A percentile compares a stretch with the other conserved stretches of the same genome.
These are phyloP conservation scores for Galerucella nymphaeae DNA, from an alignment of 2,888 invertebrate genomes.

Conservation along the genomic window DNA sequence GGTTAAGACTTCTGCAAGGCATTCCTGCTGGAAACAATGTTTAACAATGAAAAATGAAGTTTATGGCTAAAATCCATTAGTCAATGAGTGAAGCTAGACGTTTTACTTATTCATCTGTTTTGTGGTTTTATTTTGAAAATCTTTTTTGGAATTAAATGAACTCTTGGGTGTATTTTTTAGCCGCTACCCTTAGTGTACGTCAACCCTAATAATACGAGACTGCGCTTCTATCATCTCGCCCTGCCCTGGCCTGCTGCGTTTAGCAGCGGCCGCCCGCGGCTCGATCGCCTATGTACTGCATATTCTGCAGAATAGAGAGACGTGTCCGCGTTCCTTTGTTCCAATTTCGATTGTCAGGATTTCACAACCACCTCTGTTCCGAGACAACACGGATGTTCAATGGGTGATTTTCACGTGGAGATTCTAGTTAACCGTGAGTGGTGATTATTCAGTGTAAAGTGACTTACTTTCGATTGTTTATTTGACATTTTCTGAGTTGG, in stretches of 20 bases:
- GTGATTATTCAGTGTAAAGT: constrained; percentile 15
- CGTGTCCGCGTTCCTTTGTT: constrained; percentile 43
- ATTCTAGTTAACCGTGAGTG: constrained; percentile 12
- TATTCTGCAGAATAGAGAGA: constrained; percentile 43
- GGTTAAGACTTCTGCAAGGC: neutral
- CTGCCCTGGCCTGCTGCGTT: constrained; percentile 41
- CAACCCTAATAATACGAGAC: constrained; percentile 22
- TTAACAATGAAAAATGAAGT: too few relatives aligned
- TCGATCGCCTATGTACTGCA: constrained; percentile 40
- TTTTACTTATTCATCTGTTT: too few relatives aligned
- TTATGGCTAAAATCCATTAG: too few relatives aligned
- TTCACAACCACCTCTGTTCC: constrained; percentile 8
- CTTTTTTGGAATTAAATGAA: neutral
- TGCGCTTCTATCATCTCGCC: constrained; percentile 39
- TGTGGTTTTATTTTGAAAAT: too few relatives aligned
- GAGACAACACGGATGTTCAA: constrained; percentile 1
- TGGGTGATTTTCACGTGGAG: neutral
- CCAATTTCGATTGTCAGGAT: constrained; percentile 19
- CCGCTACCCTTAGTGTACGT: neutral
- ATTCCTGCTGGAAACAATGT: neutral
- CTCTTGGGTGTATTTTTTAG: neutral
- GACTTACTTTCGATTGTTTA: constrained; percentile 13
- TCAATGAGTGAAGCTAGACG: too few relatives aligned
- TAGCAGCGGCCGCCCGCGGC: constrained; percentile 22
- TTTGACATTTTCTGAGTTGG: constrained; percentile 9